A percentile compares a stretch with the other conserved stretches of the same genome.
Evolutionary conservation across 2,113 vertebrate species (phyloP).

Genomic region (Pygoscelis adeliae): DNA sequence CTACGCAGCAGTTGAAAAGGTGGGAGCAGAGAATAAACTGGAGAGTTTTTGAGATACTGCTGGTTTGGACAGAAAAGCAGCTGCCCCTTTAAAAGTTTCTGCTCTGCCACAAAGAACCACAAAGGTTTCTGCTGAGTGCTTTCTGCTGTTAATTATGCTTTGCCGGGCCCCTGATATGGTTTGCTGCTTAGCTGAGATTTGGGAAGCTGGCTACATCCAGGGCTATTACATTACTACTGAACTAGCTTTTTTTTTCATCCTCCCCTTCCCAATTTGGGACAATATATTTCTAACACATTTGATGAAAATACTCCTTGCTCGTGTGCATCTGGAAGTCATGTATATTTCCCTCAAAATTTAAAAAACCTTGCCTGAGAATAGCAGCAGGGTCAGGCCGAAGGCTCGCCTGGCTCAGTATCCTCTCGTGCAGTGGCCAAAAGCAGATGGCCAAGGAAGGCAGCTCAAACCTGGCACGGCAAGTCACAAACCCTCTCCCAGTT

Average conservation of each 20-base stretch:
- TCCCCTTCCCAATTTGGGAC: background rate
- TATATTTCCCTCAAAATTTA: background rate
- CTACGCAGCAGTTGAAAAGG: slow-evolving; percentile 90
- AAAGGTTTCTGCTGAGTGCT: background rate
- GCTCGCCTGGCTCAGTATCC: background rate
- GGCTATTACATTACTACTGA: accelerated
- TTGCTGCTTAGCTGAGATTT: background rate
- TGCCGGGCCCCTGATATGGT: accelerated
- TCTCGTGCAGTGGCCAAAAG: background rate
- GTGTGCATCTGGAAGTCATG: background rate
- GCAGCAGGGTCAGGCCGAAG: background rate
- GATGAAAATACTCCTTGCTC: background rate
- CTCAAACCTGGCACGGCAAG: background rate
- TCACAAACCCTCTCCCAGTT: background rate
- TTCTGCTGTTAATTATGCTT: background rate
- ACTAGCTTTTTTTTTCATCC: background rate
- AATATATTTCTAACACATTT: background rate
- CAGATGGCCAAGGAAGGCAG: background rate
- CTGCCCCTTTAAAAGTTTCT: background rate
- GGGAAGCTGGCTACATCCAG: background rate
- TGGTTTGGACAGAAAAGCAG: background rate
- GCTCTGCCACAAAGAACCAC: background rate
- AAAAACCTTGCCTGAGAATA: background rate
- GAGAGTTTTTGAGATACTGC: background rate
- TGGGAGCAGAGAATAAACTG: slow-evolving; percentile 38